A percentile compares a stretch with the other conserved stretches of the same genome.
Evolutionary conservation across 1,140 invertebrate genomes (phyloP).

Genomic region (Sycobia sp.): DNA sequence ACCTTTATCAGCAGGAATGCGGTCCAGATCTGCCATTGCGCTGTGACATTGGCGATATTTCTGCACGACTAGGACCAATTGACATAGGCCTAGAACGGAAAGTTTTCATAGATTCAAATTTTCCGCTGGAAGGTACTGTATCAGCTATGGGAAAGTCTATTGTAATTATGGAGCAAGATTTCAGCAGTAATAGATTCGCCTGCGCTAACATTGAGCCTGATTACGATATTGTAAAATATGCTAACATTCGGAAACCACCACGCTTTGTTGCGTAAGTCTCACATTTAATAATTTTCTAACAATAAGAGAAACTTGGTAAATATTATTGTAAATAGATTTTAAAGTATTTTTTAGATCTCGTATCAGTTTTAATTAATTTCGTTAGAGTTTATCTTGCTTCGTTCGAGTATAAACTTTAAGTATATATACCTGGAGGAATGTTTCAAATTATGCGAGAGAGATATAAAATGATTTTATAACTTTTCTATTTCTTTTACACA

Average conservation of each 20-base stretch:
- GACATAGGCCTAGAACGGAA: conserved; percentile 78
- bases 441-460: too few species aligned
- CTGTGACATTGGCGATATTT: conserved; percentile 93
- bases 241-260: conserved; percentile 84
- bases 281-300: not conserved
- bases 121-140: conserved; percentile 79
- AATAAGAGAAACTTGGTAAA: too few species aligned
- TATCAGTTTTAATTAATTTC: too few species aligned
- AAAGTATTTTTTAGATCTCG: too few species aligned
- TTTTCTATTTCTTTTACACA: too few species aligned
- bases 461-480: too few species aligned
- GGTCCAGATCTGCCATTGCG: conserved; percentile 82
- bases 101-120: conserved; percentile 84
- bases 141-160: conserved; percentile 84
- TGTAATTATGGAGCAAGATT: conserved; percentile 80
- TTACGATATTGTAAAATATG: conserved; percentile 88
- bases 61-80: conserved; percentile 82
- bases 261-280: conserved; percentile 87
- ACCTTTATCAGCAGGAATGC: conserved; percentile 87
- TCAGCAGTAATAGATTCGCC: conserved; percentile 74
- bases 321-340: not conserved
- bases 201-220: conserved; percentile 92
- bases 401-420: too few species aligned
- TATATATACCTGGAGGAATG: too few species aligned
- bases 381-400: too few species aligned